These are phyloP conservation scores for Athripsodes cinereus DNA, from an alignment of 2,888 invertebrate genomes.

Conservation along the genomic window DNA sequence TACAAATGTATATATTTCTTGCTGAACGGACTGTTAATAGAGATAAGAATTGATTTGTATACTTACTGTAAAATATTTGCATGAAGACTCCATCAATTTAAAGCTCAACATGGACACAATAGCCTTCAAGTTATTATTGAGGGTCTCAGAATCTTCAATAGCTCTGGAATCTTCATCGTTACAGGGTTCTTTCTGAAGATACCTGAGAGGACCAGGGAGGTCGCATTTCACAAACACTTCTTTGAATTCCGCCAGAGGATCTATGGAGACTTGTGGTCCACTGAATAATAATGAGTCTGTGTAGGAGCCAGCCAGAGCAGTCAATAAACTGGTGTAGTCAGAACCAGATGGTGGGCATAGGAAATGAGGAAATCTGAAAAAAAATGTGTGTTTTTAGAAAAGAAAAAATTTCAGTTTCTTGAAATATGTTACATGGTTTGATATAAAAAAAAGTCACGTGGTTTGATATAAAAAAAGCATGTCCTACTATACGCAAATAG, in stretches of 20 bases:
- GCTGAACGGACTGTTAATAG: too few species aligned
- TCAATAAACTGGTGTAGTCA: slow-evolving; percentile 17
- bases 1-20: too few species aligned
- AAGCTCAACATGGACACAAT: slow-evolving; percentile 29
- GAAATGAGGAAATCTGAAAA: slow-evolving; percentile 20
- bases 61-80: slow-evolving; percentile 60
- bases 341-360: slow-evolving; percentile 8
- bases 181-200: slow-evolving; percentile 29
- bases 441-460: too few species aligned
- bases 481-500: too few species aligned
- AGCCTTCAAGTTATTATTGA: slow-evolving; percentile 33
- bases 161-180: slow-evolving; percentile 50
- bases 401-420: not conserved
- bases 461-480: too few species aligned
- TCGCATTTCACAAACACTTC: slow-evolving; percentile 48
- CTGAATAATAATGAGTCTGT: slow-evolving; percentile 25
- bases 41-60: too few species aligned
- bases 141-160: slow-evolving; percentile 40
- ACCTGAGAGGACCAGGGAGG: slow-evolving; percentile 32
- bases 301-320: slow-evolving; percentile 15
- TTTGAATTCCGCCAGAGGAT: slow-evolving; percentile 39
- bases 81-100: slow-evolving; percentile 54
- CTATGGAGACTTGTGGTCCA: slow-evolving; percentile 32
- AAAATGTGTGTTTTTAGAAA: not conserved
- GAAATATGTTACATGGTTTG: not conserved